Conservation (phyloP, 2,888 invertebrate genomes). For the Synanthedon andrenaeformis region DNA sequence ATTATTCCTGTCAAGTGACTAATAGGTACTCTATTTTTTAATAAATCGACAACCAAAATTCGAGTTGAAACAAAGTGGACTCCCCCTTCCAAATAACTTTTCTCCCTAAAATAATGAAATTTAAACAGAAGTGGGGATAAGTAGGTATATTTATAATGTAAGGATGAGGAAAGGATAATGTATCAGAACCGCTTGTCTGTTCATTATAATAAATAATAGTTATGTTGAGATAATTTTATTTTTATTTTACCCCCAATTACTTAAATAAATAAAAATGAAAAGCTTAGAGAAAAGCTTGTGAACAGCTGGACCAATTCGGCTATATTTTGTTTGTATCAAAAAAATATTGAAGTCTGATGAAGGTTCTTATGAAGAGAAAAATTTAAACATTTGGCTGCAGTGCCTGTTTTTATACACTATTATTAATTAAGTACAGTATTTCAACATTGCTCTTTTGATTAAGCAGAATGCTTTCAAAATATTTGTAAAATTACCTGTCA, state of each 20-base stretch:
- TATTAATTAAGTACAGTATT: no score
- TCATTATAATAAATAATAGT: not conserved
- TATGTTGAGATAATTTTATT: not conserved
- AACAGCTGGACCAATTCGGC: no score
- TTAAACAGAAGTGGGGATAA: not conserved
- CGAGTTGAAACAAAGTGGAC: slow-evolving; percentile 94
- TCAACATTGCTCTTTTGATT: no score
- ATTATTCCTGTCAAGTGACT: slow-evolving; percentile 91
- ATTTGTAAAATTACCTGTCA: slow-evolving; percentile 52
- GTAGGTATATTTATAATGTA: no score
- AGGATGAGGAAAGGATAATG: not conserved
- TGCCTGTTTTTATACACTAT: no score
- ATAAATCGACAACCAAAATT: slow-evolving; percentile 94
- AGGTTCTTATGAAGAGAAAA: no score
- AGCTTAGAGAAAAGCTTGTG: no score
- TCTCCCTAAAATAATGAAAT: slow-evolving; percentile 66
- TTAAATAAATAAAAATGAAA: no score
- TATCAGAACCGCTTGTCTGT: not conserved
- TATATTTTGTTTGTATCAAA: no score
- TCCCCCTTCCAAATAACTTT: slow-evolving; percentile 92
- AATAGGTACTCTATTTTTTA: slow-evolving; percentile 91
- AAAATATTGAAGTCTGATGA: no score
- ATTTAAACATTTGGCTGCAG: no score
- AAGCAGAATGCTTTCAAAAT: no score
- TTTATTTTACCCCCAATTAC: not conserved